Conservation (phyloP, 2,888 invertebrate genomes). For the Ornithoptera priamus region DNA sequence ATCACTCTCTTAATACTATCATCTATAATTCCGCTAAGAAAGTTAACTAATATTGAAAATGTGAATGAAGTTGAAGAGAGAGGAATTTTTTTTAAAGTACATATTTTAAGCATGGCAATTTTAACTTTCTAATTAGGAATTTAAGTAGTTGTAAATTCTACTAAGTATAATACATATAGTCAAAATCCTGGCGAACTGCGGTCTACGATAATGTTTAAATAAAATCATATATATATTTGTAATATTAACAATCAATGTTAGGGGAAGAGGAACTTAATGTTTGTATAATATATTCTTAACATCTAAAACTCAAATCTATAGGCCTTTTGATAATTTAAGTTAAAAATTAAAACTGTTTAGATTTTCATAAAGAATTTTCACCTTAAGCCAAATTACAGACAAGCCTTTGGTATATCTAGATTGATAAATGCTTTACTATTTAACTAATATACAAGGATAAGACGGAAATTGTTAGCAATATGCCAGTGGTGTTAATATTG, state of each 20-base stretch:
- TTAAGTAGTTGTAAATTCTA: background rate
- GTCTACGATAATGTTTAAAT: background rate
- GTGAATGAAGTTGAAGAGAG: background rate
- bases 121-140: background rate
- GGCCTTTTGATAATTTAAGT: constrained; percentile 13
- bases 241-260: background rate
- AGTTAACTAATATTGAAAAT: constrained; percentile 24
- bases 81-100: no score
- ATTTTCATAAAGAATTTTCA: no score
- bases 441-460: constrained; percentile 13
- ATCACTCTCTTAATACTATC: constrained; percentile 57
- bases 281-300: constrained; percentile 7
- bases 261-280: constrained; percentile 6
- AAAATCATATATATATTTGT: background rate
- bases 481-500: background rate
- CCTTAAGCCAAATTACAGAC: background rate
- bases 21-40: constrained; percentile 50
- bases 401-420: constrained; percentile 10
- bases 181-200: constrained; percentile 4
- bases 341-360: background rate
- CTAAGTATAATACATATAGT: constrained; percentile 25
- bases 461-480: constrained; percentile 24
- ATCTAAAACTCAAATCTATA: constrained; percentile 9
- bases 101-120: background rate
- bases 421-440: constrained; percentile 6